These are phyloP conservation scores for Bombus cullumanus DNA, from an alignment of 1,140 invertebrate genomes.

Conservation along the genomic window DNA sequence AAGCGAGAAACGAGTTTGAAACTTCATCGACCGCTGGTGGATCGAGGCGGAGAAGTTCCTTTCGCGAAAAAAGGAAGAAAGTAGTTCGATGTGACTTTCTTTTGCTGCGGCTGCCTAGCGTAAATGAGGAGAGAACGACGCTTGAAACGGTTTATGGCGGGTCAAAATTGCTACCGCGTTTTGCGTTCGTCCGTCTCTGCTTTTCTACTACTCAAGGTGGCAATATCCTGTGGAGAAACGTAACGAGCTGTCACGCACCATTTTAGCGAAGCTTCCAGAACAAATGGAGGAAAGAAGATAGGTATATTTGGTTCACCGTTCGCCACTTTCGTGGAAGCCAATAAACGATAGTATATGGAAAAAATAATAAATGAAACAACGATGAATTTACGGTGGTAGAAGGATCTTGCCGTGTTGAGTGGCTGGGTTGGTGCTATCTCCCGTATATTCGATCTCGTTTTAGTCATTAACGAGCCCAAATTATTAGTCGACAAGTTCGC, in stretches of 20 bases:
- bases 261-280: background rate
- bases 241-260: background rate
- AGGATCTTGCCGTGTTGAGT: background rate
- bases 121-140: background rate
- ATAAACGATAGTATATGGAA: background rate
- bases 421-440: no score
- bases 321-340: background rate
- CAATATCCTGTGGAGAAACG: background rate
- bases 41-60: constrained; percentile 31
- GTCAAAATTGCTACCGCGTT: background rate
- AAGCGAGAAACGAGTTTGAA: background rate
- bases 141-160: background rate
- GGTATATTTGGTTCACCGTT: background rate
- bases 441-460: background rate
- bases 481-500: background rate
- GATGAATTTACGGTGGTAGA: background rate
- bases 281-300: background rate
- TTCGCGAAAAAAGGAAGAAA: constrained; percentile 22
- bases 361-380: background rate
- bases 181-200: background rate
- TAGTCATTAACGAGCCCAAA: background rate
- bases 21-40: background rate
- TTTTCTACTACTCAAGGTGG: no score
- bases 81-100: background rate
- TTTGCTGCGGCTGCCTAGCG: background rate